Evolutionary conservation across 1,140 invertebrate species (phyloP), one percentile per base, ranked within the genome.

Genomic region (Bombus balteatus): DNA sequence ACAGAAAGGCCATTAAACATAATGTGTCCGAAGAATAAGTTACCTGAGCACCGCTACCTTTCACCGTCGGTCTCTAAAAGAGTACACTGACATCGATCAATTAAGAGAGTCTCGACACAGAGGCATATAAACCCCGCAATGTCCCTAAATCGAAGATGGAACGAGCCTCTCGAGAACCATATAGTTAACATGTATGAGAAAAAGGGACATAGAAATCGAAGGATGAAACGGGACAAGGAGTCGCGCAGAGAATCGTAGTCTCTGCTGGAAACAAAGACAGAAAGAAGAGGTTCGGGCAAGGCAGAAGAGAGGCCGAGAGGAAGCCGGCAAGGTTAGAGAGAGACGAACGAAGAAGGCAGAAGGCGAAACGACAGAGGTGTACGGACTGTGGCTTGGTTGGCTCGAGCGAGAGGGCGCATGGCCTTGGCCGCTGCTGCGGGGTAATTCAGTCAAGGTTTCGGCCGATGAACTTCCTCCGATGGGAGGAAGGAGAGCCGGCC

Each of bases 401-500:
- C 88, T 88, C 79, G 83, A 89, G 90, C 86, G 89, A 91, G 93
- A 92, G 92, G 91, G 92, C 90, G 92, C 93, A 93, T 95, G 95
- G 96, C 96, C 96, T 96, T 96, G 96, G 96, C 96, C 96, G 95
- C 94, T 93, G 95, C 93, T 94, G 95, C 94, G 96, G 96, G 96
- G 96, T 96, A 96, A 96, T 96, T 96, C 96, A 96, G 96, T 97
- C 96, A 97, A 97, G 96, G 96, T 96, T 96, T 96, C 95, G 96
- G 96, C 93, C 96, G 95, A 96, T 96, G 96, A 96, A 96, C 96
- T 96, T 95, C 92, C 91, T 92, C 88, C 87, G 82, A 71, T 86
- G 90, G 91, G 89, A 92, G 91, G 89, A 91, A 92, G 89, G 87
- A 88, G 88, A 91, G 85, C 75, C 85, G 82, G 83, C 86, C 87